Evolutionary conservation across 2,888 invertebrate species (phyloP).

Genomic region (Aethes cnicana): DNA sequence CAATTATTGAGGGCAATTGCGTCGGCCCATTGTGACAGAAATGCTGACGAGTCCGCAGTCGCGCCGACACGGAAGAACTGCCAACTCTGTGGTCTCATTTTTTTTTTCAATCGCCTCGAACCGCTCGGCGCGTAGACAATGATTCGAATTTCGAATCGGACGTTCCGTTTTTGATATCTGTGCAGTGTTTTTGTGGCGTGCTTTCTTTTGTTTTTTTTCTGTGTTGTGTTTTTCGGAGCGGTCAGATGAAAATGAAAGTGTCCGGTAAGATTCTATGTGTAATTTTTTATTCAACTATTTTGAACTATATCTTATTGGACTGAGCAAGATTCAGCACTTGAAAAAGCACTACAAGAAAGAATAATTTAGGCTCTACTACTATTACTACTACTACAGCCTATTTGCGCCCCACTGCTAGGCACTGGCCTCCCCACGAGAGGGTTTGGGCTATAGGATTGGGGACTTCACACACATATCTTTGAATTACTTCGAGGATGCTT

Average conservation of each 20-base stretch:
- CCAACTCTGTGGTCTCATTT: constrained; percentile 35
- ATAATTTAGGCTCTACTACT: too few species aligned
- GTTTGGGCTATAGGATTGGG: too few species aligned
- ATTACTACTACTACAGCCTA: too few species aligned
- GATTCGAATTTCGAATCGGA: constrained; percentile 17
- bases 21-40: constrained; percentile 28
- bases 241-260: constrained; percentile 46
- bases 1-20: constrained; percentile 30
- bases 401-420: too few species aligned
- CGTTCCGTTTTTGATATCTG: constrained; percentile 31
- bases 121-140: constrained; percentile 29
- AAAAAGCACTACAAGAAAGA: too few species aligned
- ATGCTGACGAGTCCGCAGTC: constrained; percentile 55
- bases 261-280: constrained; percentile 39
- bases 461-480: too few species aligned
- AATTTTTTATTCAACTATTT: not conserved
- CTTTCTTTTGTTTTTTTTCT: constrained; percentile 20
- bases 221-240: constrained; percentile 18
- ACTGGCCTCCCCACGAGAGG: too few species aligned
- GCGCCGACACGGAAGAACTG: constrained; percentile 51
- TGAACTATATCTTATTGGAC: too few species aligned
- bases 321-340: too few species aligned
- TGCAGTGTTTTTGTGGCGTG: constrained; percentile 23
- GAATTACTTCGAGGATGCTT: too few species aligned
- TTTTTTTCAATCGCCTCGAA: constrained; percentile 16